Evolutionary conservation across 2,888 invertebrate species (phyloP).

Genomic region (Biston betularia): DNA sequence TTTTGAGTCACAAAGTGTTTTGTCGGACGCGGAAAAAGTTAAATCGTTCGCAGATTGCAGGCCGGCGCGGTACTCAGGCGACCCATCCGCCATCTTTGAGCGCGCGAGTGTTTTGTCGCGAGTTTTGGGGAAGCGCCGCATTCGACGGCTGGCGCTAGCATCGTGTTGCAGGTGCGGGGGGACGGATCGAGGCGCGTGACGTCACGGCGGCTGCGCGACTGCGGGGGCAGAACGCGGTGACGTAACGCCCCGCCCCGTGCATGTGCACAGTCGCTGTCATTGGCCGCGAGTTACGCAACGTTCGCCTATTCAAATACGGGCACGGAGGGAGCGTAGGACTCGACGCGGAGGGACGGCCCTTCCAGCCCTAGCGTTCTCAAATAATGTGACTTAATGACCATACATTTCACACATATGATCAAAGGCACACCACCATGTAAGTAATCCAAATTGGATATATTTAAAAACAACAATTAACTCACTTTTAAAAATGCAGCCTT

Average conservation of each 20-base stretch:
- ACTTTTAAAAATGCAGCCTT: too few species aligned
- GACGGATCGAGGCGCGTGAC: constrained; percentile 66
- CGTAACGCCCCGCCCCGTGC: constrained; percentile 85
- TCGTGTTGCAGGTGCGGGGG: constrained; percentile 65
- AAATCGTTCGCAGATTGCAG: constrained; percentile 85
- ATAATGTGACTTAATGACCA: constrained; percentile 79
- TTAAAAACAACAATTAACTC: too few species aligned
- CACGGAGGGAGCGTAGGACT: constrained; percentile 79
- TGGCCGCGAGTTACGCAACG: constrained; percentile 84
- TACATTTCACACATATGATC: constrained; percentile 59
- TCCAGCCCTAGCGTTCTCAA: constrained; percentile 76
- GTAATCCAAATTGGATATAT: background rate
- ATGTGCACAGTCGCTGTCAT: constrained; percentile 82
- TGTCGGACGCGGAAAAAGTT: constrained; percentile 84
- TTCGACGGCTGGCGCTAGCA: constrained; percentile 68
- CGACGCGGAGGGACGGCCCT: constrained; percentile 65
- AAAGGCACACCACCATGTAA: constrained; percentile 43
- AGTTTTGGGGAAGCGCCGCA: constrained; percentile 70
- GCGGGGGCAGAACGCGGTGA: constrained; percentile 79
- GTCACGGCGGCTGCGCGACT: constrained; percentile 84
- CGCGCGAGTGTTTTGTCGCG: constrained; percentile 87
- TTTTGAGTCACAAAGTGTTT: constrained; percentile 82
- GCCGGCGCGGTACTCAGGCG: constrained; percentile 88
- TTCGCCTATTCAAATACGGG: constrained; percentile 77
- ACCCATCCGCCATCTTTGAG: constrained; percentile 94